phyloP scores from a whole-genome alignment of 1,140 invertebrate genomes.

The Bombus sylvicola region DNA sequence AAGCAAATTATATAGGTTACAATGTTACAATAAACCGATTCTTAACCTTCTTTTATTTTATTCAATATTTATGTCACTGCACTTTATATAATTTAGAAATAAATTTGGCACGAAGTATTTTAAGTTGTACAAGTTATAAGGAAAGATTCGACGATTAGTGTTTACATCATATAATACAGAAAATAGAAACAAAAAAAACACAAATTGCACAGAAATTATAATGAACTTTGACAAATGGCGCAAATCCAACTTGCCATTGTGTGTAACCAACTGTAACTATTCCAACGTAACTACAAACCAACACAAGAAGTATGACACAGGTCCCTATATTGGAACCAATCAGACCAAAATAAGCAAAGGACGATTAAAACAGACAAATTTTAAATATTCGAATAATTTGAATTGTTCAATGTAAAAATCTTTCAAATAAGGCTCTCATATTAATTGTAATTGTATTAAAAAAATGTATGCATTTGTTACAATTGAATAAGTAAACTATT shows the following conservation, averaged over 20 bases:
- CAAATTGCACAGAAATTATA: neutral
- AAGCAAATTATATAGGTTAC: conserved; percentile 35
- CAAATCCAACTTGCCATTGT: neutral
- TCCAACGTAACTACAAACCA: neutral
- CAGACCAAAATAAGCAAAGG: neutral
- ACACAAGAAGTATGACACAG: neutral
- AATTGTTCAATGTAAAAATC: neutral
- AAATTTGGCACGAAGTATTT: neutral
- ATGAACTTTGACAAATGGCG: neutral
- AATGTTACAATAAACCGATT: conserved; percentile 19
- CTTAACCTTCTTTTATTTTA: neutral
- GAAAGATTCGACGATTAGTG: neutral
- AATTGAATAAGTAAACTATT: neutral
- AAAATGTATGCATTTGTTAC: neutral
- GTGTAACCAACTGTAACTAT: neutral
- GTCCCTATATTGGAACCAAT: neutral
- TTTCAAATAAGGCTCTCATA: neutral
- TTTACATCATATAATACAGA: neutral
- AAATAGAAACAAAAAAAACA: neutral
- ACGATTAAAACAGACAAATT: neutral
- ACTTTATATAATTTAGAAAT: neutral
- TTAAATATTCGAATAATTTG: neutral
- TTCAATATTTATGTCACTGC: neutral
- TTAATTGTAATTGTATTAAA: neutral
- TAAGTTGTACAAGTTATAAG: conserved; percentile 6